Evolutionary conservation across 2,113 vertebrate species (phyloP).

Genomic region (Lepisosteus oculatus): DNA sequence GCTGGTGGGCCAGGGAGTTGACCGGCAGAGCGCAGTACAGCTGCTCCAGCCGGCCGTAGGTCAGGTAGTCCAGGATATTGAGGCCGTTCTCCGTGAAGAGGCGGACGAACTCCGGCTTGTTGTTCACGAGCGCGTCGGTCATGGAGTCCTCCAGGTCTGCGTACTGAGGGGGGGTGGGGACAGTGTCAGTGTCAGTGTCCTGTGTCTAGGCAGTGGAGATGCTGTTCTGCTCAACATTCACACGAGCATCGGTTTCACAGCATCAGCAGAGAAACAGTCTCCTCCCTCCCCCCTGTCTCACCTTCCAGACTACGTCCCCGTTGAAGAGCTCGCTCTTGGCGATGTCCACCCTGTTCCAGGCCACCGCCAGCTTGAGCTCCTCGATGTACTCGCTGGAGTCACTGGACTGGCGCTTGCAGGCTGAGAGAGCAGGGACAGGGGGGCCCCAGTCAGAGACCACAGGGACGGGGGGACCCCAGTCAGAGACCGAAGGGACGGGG

Average conservation of each 20-base stretch:
- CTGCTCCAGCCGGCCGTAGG: conserved; percentile 60
- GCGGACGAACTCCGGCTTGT: conserved; percentile 79
- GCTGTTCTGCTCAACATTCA: no score
- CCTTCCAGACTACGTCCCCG: conserved; percentile 81
- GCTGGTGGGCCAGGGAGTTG: conserved; percentile 53
- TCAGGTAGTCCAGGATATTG: conserved; percentile 76
- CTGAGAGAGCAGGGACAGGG: conserved; percentile 33
- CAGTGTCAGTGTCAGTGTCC: not conserved
- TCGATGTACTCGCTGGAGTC: conserved; percentile 71
- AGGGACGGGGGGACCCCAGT: no score
- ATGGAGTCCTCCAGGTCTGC: conserved; percentile 74
- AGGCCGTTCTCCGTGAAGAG: conserved; percentile 78
- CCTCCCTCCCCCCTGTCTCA: conserved; percentile 32
- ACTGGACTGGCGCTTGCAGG: conserved; percentile 52
- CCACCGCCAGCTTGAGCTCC: conserved; percentile 81
- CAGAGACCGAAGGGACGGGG: no score
- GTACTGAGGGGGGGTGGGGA: conserved; percentile 40
- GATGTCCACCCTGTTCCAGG: conserved; percentile 87
- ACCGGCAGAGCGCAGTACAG: conserved; percentile 69
- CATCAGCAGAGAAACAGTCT: no score
- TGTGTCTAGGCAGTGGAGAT: no score
- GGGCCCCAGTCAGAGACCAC: conserved; percentile 8
- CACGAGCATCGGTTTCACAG: no score
- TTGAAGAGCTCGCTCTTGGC: conserved; percentile 84
- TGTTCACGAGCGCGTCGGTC: conserved; percentile 75